Evolutionary conservation across 2,113 vertebrate genomes (phyloP), one percentile per base, ranked within the genome.

Genomic region (Argyrosomus japonicus): DNA sequence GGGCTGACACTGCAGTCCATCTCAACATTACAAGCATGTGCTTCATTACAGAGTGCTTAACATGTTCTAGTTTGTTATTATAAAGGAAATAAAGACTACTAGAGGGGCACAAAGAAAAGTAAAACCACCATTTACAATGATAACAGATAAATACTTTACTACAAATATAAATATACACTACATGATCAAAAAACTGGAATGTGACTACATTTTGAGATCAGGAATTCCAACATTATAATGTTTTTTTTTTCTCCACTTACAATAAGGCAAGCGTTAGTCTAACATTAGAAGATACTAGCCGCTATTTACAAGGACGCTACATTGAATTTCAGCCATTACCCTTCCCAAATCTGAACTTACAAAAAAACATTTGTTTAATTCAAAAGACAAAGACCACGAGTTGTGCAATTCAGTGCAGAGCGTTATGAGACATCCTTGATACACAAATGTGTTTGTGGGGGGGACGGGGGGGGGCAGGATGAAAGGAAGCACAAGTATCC

Each of bases 111-210:
- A 83, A 77, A 75, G 17, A 78, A 80, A 87, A 85, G n/a, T 53
- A 82, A 40, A 90, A 84, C 57, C 32, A 75, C 53, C 51, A 54
- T 65, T 78, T 69, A 87, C 79, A 79, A 63, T 57, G 48, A 81
- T 43, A 60, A 87, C 61, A 86, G 75, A 87, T 87, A 88, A 80
- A 88, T 86, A 88, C 78, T 88, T 81, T 83, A 86, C 90, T 89
- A 91, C 83, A 90, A 89, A 91, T 91, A 91, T 89, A 90, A 90
- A 92, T 83, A 92, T 25, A 90, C 78, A 93, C 88, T 79, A 92
- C 84, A 68, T 83, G 57, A 88, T 80, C 68, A 80, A 84, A 84
- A 84, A 87, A 82, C 54, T 88, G 90, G 91, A 93, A 93, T 91
- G 90, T 88, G 89, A 88, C 82, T 88, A 91, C 58, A 83, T 67